Base-by-base conservation (phyloP, 2,113 vertebrate genomes). In the Ptychochromis oligacanthus region DNA sequence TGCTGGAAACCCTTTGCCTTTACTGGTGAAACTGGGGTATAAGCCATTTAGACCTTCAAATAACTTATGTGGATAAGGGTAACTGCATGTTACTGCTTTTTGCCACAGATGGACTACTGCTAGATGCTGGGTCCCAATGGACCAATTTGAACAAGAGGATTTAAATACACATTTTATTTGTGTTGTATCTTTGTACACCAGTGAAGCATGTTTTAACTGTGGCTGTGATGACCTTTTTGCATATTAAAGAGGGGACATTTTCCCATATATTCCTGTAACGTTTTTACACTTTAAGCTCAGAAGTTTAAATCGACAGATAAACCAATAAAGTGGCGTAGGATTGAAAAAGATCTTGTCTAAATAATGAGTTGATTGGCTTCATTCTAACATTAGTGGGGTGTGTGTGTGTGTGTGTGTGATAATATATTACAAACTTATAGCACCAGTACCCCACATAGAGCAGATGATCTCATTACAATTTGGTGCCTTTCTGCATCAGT, bases 391-490 rank as follows among this genome's bases (percentile, higher is more conserved):
- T n/a, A n/a, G n/a, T n/a, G n/a, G n/a, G n/a, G n/a, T n/a, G n/a
- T n/a, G n/a, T n/a, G n/a, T n/a, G n/a, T n/a, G n/a, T n/a, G n/a
- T n/a, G n/a, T n/a, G n/a, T n/a, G n/a, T 52, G 17, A 18, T 52
- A 52, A 52, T 18, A 7, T 7, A 18, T 17, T 5, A 6, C 65
- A 72, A 46, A 72, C 26, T 31, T 13, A 34, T 26, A 72, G 46
- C 67, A 14, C 40, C 3, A 1, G 64, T 67, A 70, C 15, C 18
- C 46, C 67, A 54, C 54, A 28, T 54, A 31, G 26, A 54, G 67
- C 46, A n/a, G 67, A 52, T 72, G 67, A 72, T 34, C 67, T 31
- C 26, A 70, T 70, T 70, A n/a, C 24, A 72, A 17, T 72, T 72
- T 31, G 65, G 11, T 54, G 67, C 46, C 26, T 72, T 1, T 6